Percentiles rank a stretch among this genome's conserved stretches.
phyloP scores from a whole-genome alignment of 1,140 invertebrate species.

The Ips typographus region DNA sequence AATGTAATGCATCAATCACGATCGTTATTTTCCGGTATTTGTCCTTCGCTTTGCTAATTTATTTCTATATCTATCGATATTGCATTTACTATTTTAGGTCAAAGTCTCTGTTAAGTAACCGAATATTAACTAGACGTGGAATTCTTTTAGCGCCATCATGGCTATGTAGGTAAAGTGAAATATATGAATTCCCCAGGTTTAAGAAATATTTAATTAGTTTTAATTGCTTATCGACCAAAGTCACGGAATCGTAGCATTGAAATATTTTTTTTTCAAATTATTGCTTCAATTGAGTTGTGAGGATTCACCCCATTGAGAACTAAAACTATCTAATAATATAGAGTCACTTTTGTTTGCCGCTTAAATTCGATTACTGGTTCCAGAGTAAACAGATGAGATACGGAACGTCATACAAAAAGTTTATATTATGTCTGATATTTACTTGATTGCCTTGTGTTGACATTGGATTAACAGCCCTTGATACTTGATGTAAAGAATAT shows the following conservation, averaged over 20 bases:
- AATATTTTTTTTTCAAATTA: neutral
- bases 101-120: constrained; percentile 28
- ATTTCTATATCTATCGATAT: constrained; percentile 23
- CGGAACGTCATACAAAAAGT: constrained; percentile 30
- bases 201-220: constrained; percentile 21
- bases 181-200: constrained; percentile 4
- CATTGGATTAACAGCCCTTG: constrained; percentile 35
- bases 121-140: constrained; percentile 14
- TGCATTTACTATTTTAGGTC: constrained; percentile 29
- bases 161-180: constrained; percentile 9
- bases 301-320: neutral
- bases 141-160: constrained; percentile 28
- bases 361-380: constrained; percentile 16
- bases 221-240: constrained; percentile 3
- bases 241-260: constrained; percentile 2
- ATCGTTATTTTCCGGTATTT: constrained; percentile 24
- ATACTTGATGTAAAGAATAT: constrained; percentile 9
- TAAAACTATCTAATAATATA: neutral
- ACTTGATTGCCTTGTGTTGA: constrained; percentile 35
- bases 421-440: constrained; percentile 31
- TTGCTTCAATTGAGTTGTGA: too few relatives aligned
- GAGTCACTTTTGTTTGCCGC: constrained; percentile 6
- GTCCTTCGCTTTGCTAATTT: constrained; percentile 26
- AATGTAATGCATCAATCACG: constrained; percentile 26
- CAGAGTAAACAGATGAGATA: constrained; percentile 32